Evolutionary conservation across 2,113 vertebrate species (phyloP).

Genomic region (Psephotus haematonotus): DNA sequence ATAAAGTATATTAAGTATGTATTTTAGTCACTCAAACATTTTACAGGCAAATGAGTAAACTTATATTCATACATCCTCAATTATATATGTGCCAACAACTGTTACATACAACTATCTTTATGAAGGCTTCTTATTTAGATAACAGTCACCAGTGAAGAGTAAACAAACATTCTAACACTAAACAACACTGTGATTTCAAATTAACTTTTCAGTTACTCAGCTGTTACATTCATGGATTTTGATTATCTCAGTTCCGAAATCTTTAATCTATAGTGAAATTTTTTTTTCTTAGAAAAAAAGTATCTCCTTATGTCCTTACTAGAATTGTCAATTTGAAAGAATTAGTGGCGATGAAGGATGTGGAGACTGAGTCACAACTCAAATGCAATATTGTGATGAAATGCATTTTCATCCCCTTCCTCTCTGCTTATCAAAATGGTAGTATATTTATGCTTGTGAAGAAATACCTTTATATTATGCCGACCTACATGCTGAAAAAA

Average conservation of each 20-base stretch:
- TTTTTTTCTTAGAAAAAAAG: neutral
- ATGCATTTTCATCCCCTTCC: neutral
- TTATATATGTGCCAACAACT: constrained; percentile 1
- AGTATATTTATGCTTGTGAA: neutral
- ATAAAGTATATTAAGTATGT: neutral
- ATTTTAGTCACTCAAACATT: constrained; percentile 21
- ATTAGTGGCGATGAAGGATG: neutral
- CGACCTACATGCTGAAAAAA: neutral
- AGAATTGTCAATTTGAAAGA: neutral
- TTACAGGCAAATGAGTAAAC: constrained; percentile 12
- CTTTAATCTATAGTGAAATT: neutral
- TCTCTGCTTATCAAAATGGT: neutral
- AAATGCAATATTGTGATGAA: neutral
- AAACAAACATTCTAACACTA: constrained; percentile 31
- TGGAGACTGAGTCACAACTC: neutral
- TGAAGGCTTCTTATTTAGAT: constrained; percentile 6
- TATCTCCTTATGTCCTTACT: neutral
- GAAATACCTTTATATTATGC: neutral
- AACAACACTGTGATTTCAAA: constrained; percentile 48
- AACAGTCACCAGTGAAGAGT: constrained; percentile 26
- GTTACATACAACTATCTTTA: neutral
- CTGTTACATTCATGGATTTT: constrained; percentile 28
- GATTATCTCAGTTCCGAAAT: constrained; percentile 46
- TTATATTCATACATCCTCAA: neutral
- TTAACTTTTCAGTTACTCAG: constrained; percentile 49